Conservation (phyloP, 1,140 invertebrate species). For the Hyphantria cunea region DNA sequence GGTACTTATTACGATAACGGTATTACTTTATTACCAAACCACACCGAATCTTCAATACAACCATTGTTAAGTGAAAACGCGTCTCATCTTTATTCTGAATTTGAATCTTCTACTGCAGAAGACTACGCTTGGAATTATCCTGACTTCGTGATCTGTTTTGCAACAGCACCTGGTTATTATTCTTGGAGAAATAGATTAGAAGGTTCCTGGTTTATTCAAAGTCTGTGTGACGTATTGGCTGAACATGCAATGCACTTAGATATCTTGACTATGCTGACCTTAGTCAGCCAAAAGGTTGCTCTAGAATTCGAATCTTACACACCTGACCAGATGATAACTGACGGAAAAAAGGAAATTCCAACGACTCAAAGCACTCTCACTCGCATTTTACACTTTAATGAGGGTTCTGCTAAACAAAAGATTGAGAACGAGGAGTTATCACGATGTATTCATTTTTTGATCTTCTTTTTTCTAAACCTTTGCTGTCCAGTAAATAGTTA, state of each 20-base stretch:
- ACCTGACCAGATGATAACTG: neutral
- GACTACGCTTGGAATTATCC: too few relatives aligned
- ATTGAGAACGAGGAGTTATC: too few relatives aligned
- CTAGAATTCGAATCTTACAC: slow-evolving; percentile 95
- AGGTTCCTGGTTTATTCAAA: slow-evolving; percentile 98
- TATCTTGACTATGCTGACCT: slow-evolving; percentile 93
- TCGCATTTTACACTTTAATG: too few relatives aligned
- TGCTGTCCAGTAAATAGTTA: too few relatives aligned
- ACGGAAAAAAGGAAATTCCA: neutral
- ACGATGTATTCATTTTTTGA: too few relatives aligned
- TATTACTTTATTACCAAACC: slow-evolving; percentile 92
- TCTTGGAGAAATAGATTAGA: slow-evolving; percentile 97
- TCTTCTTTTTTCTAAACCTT: too few relatives aligned
- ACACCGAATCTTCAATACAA: too few relatives aligned
- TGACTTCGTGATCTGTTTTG: slow-evolving; percentile 96
- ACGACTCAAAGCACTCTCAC: neutral
- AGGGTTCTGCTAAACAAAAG: too few relatives aligned
- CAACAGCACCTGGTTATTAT: slow-evolving; percentile 95
- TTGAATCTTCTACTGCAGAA: too few relatives aligned
- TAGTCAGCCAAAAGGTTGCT: slow-evolving; percentile 93
- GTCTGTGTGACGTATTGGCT: slow-evolving; percentile 90
- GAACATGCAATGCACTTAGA: slow-evolving; percentile 88
- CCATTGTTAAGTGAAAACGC: too few relatives aligned
- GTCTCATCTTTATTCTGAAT: too few relatives aligned
- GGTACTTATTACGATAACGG: slow-evolving; percentile 93